Base-by-base conservation (phyloP, 64 coral and sea anemone genomes). In the Montipora capricornis region DNA sequence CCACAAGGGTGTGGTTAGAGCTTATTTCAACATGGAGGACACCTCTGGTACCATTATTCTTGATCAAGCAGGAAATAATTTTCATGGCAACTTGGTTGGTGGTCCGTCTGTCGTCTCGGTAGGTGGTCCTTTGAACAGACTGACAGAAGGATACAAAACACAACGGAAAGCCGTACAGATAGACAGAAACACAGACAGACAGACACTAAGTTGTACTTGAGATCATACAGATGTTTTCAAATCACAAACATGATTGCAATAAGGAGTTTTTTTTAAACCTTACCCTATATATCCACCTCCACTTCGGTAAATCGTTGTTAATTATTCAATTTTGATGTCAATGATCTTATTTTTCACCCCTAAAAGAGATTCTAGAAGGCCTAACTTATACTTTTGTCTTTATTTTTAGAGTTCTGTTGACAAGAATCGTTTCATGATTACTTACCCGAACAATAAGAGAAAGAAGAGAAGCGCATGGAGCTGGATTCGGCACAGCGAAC, bases 401-500 rank as follows among this genome's bases (percentile, higher is more conserved):
- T 66, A 2, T 57, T 84, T 84, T 24, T 71, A 98, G 97, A 98
- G 97, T 46, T 95, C 97, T 14, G 87, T 98, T 17, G 97, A 98
- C 88, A 98, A 98, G 94, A 95, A 93, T 71, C 87, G 97, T 17
- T 98, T 98, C 82, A 89, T 95, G 64, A 81, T 98, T 16, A 91
- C 97, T 0, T 96, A 93, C 58, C 97, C 97, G 59, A 91, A 89
- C 88, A 98, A 98, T 83, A 95, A 87, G 26, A 88, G 88, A 47
- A 81, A 88, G 50, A 70, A 47, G 50, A 91, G 97, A 29, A 95
- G 94, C 47, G 80, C 91, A 5, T 4, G 45, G 6, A 19, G 64
- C 7, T 71, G 46, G 66, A 17, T 64, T 19, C 66, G 66, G 9
- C 82, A 86, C 10, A 70, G 66, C 66, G 82, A 86, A 71, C 82